These are phyloP conservation scores for Peribatodes rhomboidaria DNA, from an alignment of 2,888 invertebrate species.

Conservation along the genomic window DNA sequence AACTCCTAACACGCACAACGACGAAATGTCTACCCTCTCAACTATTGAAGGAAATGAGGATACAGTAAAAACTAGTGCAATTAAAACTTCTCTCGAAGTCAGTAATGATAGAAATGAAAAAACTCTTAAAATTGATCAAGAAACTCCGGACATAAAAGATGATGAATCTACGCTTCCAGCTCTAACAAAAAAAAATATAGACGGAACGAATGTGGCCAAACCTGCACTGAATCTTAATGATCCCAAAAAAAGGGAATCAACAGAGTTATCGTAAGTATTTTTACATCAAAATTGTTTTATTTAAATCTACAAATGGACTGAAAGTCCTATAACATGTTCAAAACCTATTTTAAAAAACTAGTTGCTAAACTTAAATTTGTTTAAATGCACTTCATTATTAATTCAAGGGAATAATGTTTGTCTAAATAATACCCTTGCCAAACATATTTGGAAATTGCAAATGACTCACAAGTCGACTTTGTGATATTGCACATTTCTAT, in stretches of 20 bases:
- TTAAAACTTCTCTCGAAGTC: not conserved
- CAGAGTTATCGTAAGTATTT: conserved; percentile 1
- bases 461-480: no score
- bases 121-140: not conserved
- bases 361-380: no score
- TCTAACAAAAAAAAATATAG: not conserved
- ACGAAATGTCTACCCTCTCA: not conserved
- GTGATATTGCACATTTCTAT: no score
- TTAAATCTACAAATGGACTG: no score
- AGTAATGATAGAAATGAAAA: no score
- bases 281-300: no score
- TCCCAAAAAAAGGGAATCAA: not conserved
- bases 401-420: no score
- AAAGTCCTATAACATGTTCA: no score
- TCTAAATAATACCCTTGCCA: no score
- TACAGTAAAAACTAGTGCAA: not conserved
- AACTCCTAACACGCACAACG: not conserved
- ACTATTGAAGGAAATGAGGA: not conserved
- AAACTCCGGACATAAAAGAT: not conserved
- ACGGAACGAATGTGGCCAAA: not conserved
- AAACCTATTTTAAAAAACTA: no score
- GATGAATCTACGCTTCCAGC: not conserved
- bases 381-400: no score
- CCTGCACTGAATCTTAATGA: not conserved
- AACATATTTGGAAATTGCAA: no score